Evolutionary conservation across 2,113 vertebrate genomes (phyloP).

Genomic region (Prunella himalayana): DNA sequence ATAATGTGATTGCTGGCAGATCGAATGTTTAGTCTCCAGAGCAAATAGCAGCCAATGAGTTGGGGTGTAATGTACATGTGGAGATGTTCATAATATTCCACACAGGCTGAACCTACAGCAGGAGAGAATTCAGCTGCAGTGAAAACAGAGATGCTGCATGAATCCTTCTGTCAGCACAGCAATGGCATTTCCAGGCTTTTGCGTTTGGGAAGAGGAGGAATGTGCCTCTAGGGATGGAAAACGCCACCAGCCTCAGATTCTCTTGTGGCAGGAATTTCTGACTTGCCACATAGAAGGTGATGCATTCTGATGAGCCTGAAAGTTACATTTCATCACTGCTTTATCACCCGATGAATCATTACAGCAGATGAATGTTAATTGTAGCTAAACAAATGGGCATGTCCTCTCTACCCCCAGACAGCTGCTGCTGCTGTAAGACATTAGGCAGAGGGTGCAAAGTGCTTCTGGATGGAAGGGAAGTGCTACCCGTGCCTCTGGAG

Average conservation of each 20-base stretch:
- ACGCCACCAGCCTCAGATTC: background rate
- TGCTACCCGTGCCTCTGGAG: background rate
- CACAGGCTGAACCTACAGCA: constrained; percentile 64
- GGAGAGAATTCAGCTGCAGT: constrained; percentile 57
- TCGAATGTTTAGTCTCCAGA: constrained; percentile 71
- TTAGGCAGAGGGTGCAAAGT: constrained; percentile 44
- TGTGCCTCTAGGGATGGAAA: constrained; percentile 42
- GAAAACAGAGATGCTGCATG: constrained; percentile 67
- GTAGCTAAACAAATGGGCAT: constrained; percentile 64
- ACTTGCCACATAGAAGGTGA: constrained; percentile 39
- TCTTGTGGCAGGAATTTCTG: constrained; percentile 46
- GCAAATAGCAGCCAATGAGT: constrained; percentile 72
- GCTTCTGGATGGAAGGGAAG: constrained; percentile 37
- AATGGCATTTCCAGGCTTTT: constrained; percentile 57
- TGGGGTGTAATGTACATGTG: constrained; percentile 69
- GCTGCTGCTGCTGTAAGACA: constrained; percentile 55
- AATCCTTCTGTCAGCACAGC: constrained; percentile 67
- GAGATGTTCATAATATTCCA: constrained; percentile 67
- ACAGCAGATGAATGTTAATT: constrained; percentile 64
- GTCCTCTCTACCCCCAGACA: constrained; percentile 55
- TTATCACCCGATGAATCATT: constrained; percentile 62
- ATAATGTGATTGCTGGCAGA: constrained; percentile 74
- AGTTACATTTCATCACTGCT: constrained; percentile 61
- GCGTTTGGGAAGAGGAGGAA: constrained; percentile 38
- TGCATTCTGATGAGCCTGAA: constrained; percentile 58